Evolutionary conservation across 2,797 vertebrate genomes (phyloP).

Genomic region (Acanthis flammea): DNA sequence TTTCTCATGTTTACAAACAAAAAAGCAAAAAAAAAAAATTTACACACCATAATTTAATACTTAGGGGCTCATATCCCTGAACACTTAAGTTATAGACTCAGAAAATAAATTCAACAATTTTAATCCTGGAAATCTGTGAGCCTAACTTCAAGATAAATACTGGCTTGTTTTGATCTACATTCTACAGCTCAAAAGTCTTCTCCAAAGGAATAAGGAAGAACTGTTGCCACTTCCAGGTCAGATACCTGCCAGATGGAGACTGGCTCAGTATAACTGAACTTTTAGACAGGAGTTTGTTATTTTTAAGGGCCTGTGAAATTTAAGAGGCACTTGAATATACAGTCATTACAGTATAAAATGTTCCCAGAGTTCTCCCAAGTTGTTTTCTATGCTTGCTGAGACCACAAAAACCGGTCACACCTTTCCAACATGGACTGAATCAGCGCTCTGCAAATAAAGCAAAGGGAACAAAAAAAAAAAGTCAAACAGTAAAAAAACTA

Average conservation of each 20-base stretch:
- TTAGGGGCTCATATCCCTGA: not conserved
- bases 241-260: not conserved
- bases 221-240: not conserved
- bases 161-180: not conserved
- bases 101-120: not conserved
- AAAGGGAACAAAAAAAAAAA: not conserved
- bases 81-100: not conserved
- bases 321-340: conserved; percentile 15
- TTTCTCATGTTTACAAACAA: not conserved
- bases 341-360: not conserved
- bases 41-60: not conserved
- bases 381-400: conserved; percentile 86
- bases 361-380: not conserved
- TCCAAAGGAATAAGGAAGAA: not conserved
- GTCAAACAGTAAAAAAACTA: not conserved
- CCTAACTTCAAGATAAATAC: not conserved
- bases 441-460: conserved; percentile 82
- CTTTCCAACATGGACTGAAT: conserved; percentile 97
- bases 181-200: not conserved
- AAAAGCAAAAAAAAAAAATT: not conserved
- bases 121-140: not conserved
- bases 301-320: not conserved
- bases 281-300: not conserved
- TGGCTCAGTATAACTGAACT: not conserved
- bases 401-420: conserved; percentile 97